phyloP scores from a whole-genome alignment of 23 tunicate species.

The Clavelina lepadiformis region DNA sequence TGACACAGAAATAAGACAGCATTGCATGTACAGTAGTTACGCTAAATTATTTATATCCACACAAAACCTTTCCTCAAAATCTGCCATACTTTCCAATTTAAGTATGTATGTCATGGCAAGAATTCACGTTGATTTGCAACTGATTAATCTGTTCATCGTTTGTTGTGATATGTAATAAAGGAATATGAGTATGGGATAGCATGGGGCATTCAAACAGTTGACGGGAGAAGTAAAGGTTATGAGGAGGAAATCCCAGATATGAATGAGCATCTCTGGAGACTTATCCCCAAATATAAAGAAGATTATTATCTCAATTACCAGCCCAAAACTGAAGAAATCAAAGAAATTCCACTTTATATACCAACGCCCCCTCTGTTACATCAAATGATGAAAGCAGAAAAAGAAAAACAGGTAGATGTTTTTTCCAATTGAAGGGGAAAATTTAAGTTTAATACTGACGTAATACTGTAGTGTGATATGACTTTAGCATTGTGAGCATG shows the following conservation, averaged over 20 bases:
- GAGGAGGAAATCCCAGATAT: slow-evolving; percentile 36
- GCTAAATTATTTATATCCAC: background rate
- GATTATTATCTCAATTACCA: slow-evolving; percentile 23
- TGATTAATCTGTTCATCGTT: too few relatives aligned
- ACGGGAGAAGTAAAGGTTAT: slow-evolving; percentile 31
- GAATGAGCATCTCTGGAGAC: slow-evolving; percentile 48
- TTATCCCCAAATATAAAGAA: slow-evolving; percentile 49
- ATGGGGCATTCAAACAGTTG: slow-evolving; percentile 36
- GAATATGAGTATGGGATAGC: slow-evolving; percentile 50
- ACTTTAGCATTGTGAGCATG: background rate
- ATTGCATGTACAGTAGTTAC: too few relatives aligned
- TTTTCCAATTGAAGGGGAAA: background rate
- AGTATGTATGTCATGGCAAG: too few relatives aligned
- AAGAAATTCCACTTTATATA: slow-evolving; percentile 49
- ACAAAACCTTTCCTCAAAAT: background rate
- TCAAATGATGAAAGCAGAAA: slow-evolving; percentile 19
- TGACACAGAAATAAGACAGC: too few relatives aligned
- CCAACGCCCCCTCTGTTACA: slow-evolving; percentile 46
- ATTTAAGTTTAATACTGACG: background rate
- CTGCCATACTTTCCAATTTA: background rate
- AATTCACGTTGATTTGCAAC: too few relatives aligned
- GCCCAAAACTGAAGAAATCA: slow-evolving; percentile 6
- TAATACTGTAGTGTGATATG: background rate
- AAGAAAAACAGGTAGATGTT: slow-evolving; percentile 1
- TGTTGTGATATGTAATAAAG: too few relatives aligned